Base-by-base conservation (phyloP, 2,797 vertebrate genomes). In the Poeciliopsis paucimaculata region DNA sequence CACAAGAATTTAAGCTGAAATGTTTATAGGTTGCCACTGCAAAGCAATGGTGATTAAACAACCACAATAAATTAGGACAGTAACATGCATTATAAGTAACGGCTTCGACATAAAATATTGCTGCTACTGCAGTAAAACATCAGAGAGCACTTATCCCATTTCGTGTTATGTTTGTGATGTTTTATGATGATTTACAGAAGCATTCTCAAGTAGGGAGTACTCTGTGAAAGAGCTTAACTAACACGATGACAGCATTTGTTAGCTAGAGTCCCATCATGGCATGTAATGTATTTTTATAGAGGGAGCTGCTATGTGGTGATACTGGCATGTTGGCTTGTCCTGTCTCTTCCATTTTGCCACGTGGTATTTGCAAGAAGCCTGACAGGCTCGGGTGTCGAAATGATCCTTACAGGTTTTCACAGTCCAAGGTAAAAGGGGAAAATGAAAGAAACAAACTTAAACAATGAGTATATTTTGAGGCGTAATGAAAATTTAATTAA, bases 401-500 rank as follows among this genome's bases (percentile, higher is more conserved):
- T 79, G 23, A 80, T 87, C 62, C 75, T 79, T 77, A 82, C 75
- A 84, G 39, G 74, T 82, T 86, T 84, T 82, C 71, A 83, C 73
- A 84, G 26, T 43, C 34, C 47, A 36, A 71, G 47, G 18, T 75
- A 81, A 73, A 86, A 86, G 75, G 51, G 78, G 15, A 12, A 78
- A 45, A 72, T 51, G 45, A 76, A 64, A 77, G 79, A 80, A 78
- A 46, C 76, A 16, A 34, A 75, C 84, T 51, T 64, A 47, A 71
- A 34, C 64, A 68, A 68, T 64, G 2, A 64, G 16, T 13, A 70
- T 78, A 76, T 77, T 85, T 80, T 84, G 77, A 16, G 53, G 62
- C 82, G 72, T 73, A 76, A 82, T 66, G 72, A 47, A 86, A 91
- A 93, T 92, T 89, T 79, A 92, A 93, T 93, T 87, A 87, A 93